phyloP scores from a whole-genome alignment of 2,113 vertebrate species.

The Chloebia gouldiae region DNA sequence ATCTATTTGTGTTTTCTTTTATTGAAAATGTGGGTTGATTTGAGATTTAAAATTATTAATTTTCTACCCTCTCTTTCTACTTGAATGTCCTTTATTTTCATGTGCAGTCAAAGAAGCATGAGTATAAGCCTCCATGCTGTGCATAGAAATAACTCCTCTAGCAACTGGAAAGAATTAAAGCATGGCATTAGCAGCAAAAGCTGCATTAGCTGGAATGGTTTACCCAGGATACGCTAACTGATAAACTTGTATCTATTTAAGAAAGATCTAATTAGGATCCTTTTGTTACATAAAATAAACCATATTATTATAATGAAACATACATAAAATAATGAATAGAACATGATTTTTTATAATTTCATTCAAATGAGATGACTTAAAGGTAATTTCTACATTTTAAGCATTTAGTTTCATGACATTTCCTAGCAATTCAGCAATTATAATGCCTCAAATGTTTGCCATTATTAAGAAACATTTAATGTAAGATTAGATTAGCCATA shows the following conservation, averaged over 20 bases:
- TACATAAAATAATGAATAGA: slow-evolving; percentile 22
- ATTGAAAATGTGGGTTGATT: neutral
- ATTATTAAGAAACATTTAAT: slow-evolving; percentile 44
- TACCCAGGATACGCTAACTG: slow-evolving; percentile 22
- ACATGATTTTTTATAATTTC: slow-evolving; percentile 23
- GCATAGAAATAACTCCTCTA: slow-evolving; percentile 32
- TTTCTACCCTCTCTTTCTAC: slow-evolving; percentile 26
- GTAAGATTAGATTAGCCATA: slow-evolving; percentile 10
- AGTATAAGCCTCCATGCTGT: slow-evolving; percentile 54
- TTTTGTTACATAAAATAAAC: slow-evolving; percentile 35
- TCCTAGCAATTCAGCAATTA: slow-evolving; percentile 2
- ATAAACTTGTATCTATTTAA: slow-evolving; percentile 45
- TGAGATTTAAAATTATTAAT: slow-evolving; percentile 39
- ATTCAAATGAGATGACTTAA: slow-evolving; percentile 30
- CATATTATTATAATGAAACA: slow-evolving; percentile 16
- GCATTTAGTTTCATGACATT: slow-evolving; percentile 28
- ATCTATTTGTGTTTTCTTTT: neutral
- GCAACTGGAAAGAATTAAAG: slow-evolving; percentile 51
- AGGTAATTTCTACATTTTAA: slow-evolving; percentile 44
- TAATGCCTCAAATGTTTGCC: neutral
- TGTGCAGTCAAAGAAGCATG: slow-evolving; percentile 49
- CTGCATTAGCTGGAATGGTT: slow-evolving; percentile 45
- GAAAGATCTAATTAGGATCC: slow-evolving; percentile 45
- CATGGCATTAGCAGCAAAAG: neutral
- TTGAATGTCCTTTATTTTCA: slow-evolving; percentile 48